Evolutionary conservation across 2,888 invertebrate species (phyloP).

Genomic region (Deilephila porcellus): DNA sequence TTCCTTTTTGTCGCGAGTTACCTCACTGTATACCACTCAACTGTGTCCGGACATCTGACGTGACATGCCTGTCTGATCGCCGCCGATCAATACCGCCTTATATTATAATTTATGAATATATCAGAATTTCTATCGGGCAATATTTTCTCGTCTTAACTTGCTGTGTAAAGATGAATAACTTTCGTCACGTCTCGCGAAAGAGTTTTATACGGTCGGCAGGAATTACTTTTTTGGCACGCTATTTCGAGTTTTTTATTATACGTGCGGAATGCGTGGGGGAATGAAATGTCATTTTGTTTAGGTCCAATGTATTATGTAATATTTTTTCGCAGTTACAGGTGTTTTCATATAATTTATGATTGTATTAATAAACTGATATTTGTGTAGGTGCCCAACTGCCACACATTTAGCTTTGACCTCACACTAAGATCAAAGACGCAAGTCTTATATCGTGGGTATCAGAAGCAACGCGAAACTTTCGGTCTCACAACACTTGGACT

Average conservation of each 20-base stretch:
- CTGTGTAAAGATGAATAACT: neutral
- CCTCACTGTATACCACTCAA: slow-evolving; percentile 25
- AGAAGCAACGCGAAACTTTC: too few species aligned
- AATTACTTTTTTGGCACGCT: slow-evolving; percentile 12
- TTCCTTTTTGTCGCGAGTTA: neutral
- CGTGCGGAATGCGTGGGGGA: too few species aligned
- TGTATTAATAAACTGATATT: too few species aligned
- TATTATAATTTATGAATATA: slow-evolving; percentile 38
- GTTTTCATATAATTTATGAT: too few species aligned
- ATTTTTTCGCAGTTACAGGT: too few species aligned
- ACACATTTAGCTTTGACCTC: too few species aligned
- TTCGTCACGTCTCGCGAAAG: slow-evolving; percentile 20
- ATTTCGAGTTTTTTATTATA: neutral
- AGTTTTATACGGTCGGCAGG: slow-evolving; percentile 15
- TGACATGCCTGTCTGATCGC: slow-evolving; percentile 47
- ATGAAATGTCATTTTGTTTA: too few species aligned
- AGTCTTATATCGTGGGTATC: too few species aligned
- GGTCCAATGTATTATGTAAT: too few species aligned
- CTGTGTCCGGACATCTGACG: slow-evolving; percentile 42
- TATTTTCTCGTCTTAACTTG: slow-evolving; percentile 22
- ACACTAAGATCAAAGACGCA: too few species aligned
- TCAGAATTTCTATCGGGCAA: slow-evolving; percentile 17
- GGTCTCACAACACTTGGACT: too few species aligned
- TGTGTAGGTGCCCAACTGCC: too few species aligned
- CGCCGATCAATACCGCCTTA: slow-evolving; percentile 45